Base-by-base conservation (phyloP, 2,888 invertebrate species). In the Polia nebulosa region DNA sequence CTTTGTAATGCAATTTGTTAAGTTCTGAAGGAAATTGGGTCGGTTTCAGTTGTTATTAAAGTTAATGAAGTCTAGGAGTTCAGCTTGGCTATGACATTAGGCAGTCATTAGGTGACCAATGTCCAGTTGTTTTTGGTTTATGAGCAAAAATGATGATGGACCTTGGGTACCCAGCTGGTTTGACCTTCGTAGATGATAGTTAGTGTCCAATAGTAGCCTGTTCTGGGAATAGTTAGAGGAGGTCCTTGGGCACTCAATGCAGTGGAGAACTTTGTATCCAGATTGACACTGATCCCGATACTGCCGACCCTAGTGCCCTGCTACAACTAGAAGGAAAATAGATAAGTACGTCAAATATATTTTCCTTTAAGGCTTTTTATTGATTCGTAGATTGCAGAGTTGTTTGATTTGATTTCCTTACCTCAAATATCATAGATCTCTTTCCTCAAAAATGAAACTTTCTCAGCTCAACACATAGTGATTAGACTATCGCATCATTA, bases 401-500 rank as follows among this genome's bases (percentile, higher is more conserved):
- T 32, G 9, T 6, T 17, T 25, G 0, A 13, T 17, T 25, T 11
- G 1, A 9, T 27, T 39, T 20, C 39, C 7, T n/a, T 4, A 6
- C 15, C 5, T 27, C 20, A 13, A 9, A 51, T 29, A 3, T 44
- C 22, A 9, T 25, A 25, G 15, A 32, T 2, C n/a, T n/a, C n/a
- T n/a, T n/a, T n/a, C 39, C 8, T 8, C 6, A 39, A 39, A 39
- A 6, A 17, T 0, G 8, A 41, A 8, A 5, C 15, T 36, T 22
- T 27, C 7, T 44, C 3, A 17, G 22, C 45, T 17, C 6, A 3
- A 39, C 8, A 11, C 25, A 20, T 41, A 78, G 52, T 65, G 25
- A 76, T 81, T 81, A 77, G 62, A 73, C 65, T 62, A 72, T 53
- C 25, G 45, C 52, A 78, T 74, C 66, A 81, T 80, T 80, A 80